These are phyloP conservation scores for Coranthus polyacanthus DNA, from an alignment of 2,797 vertebrate genomes.

Conservation along the genomic window DNA sequence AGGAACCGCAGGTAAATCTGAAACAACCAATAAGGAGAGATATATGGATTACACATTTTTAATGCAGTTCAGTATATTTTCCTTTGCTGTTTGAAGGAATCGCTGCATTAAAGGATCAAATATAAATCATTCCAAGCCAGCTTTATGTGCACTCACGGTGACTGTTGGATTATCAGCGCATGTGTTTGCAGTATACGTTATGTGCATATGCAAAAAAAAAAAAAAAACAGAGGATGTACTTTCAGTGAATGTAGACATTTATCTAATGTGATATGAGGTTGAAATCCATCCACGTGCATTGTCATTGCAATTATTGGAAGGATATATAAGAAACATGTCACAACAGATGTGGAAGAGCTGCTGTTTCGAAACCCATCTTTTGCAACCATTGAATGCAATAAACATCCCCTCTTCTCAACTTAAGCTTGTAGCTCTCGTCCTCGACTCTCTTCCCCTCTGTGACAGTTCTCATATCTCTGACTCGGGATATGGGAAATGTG, in stretches of 20 bases:
- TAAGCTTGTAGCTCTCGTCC: background rate
- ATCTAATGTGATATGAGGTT: background rate
- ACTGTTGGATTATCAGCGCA: slow-evolving; percentile 16
- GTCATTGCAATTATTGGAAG: slow-evolving; percentile 13
- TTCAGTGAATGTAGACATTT: slow-evolving; percentile 3
- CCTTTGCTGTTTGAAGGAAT: background rate
- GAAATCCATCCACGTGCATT: background rate
- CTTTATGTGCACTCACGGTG: background rate
- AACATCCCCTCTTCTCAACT: too few species aligned
- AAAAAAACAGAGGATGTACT: background rate
- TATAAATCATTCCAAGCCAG: background rate
- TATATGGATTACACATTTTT: background rate
- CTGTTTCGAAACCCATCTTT: slow-evolving; percentile 23
- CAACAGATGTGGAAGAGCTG: slow-evolving; percentile 12
- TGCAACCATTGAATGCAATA: slow-evolving; percentile 2
- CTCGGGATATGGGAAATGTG: too few species aligned
- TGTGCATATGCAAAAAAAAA: background rate
- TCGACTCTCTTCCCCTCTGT: background rate
- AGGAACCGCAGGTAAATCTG: slow-evolving; percentile 95
- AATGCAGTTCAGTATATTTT: background rate
- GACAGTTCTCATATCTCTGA: background rate
- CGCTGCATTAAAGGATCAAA: slow-evolving; percentile 2
- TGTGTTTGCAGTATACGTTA: background rate
- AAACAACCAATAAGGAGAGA: slow-evolving; percentile 7
- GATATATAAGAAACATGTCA: slow-evolving; percentile 12